Evolutionary conservation across 2,888 invertebrate genomes (phyloP).

Genomic region (Tipula vernalis): DNA sequence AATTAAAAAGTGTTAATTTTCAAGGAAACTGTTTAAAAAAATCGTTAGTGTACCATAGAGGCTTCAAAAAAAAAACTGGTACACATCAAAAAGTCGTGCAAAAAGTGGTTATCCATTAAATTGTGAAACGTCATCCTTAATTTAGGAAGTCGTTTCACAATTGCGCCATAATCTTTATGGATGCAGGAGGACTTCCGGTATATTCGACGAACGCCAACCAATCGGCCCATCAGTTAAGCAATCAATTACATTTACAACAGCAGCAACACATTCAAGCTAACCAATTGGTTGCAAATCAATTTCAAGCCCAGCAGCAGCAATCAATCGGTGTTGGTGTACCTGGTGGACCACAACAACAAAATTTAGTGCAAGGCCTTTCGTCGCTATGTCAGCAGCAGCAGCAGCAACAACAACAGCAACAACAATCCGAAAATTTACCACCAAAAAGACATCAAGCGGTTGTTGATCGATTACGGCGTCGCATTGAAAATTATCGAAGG

Average conservation of each 20-base stretch:
- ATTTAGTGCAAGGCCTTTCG: slow-evolving; percentile 40
- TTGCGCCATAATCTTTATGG: slow-evolving; percentile 25
- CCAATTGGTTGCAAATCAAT: slow-evolving; percentile 15
- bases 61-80: background rate
- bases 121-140: slow-evolving; percentile 10
- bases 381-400: slow-evolving; percentile 36
- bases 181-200: slow-evolving; percentile 38
- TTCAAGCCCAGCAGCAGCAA: slow-evolving; percentile 26
- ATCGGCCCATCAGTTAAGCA: slow-evolving; percentile 23
- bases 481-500: slow-evolving; percentile 77
- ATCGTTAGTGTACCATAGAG: background rate
- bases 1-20: background rate
- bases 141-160: slow-evolving; percentile 11
- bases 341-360: slow-evolving; percentile 33
- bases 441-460: slow-evolving; percentile 67
- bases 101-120: background rate
- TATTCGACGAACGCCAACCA: slow-evolving; percentile 38
- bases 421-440: slow-evolving; percentile 48
- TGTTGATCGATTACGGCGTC: slow-evolving; percentile 70
- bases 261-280: slow-evolving; percentile 29
- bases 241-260: slow-evolving; percentile 18
- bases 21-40: background rate
- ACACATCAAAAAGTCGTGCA: background rate
- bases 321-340: slow-evolving; percentile 31
- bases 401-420: slow-evolving; percentile 24